Evolutionary conservation across 23 tunicate genomes (phyloP), one percentile per base, ranked within the genome.

Genomic region (Clavelina lepadiformis): DNA sequence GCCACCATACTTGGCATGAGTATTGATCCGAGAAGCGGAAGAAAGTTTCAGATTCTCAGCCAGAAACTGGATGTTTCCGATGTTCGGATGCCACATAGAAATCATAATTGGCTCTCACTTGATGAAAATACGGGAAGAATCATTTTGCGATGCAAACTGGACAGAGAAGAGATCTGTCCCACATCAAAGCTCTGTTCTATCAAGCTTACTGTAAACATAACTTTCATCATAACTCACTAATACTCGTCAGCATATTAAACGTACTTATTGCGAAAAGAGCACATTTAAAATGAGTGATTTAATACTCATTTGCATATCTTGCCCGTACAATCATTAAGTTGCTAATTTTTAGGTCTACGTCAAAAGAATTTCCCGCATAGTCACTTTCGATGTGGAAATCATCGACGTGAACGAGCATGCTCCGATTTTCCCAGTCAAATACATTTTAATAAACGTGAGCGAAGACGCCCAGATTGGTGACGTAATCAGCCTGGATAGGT

Each of bases 11-110:
- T 79, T 25, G 67, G 60, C 68, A n/a, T n/a, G n/a, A n/a, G n/a
- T n/a, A 51, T 47, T 44, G 51, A 30, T 25, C 51, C 51, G 23
- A 31, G 51, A 31, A 13, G 38, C 38, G 53, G 61, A 33, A 58
- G 63, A 50, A 61, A 75, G 28, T 84, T 84, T 77, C 52, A 76
- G 47, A 49, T 84, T 11, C 63, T 84, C 34, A 84, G 72, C 77
- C 78, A 84, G 45, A 84, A 69, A 29, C 77, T 79, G 35, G 64
- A 60, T n/a, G n/a, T n/a, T 35, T 47, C 70, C 41, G 38, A 5
- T 35, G 60, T 35, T n/a, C 5, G 25, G 24, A 29, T 19, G 38
- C 59, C 25, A 25, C n/a, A n/a, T n/a, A n/a, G n/a, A n/a, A n/a
- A n/a, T n/a, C 69, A 32, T 15, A 57, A 55, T 49, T 76, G 82